Base-by-base conservation (phyloP, 2,113 vertebrate species). In the Eurypyga helias region DNA sequence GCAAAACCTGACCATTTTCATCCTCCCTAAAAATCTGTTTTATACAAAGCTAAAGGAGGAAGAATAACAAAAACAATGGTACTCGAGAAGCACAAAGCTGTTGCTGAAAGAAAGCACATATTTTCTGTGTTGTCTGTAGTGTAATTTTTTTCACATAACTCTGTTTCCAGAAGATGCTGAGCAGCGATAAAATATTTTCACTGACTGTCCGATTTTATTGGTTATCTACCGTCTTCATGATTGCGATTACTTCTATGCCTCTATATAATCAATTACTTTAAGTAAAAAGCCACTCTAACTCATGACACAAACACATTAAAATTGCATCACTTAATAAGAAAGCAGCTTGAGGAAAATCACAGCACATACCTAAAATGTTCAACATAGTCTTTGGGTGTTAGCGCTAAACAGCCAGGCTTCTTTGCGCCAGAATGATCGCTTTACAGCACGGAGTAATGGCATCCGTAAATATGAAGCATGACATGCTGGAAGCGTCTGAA, bases 241-340 rank as follows among this genome's bases (percentile, higher is more conserved):
- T 26, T 1, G 0, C 0, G 0, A 70, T 34, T 73, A 51, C 12
- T 95, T 90, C 64, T 64, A 43, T 19, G 43, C 29, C 28, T 62
- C 66, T 65, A 20, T 10, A 72, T n/a, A 66, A 93, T 46, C 58
- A 70, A 64, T 58, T 92, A 83, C 43, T 76, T 73, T 58, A 85
- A 75, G 54, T 73, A 70, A 91, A 85, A 90, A 87, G 45, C 18
- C 86, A 87, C 28, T 60, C 20, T 64, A 67, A 66, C 29, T 72
- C 69, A 72, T 51, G 87, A 77, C 64, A 82, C 48, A 60, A 87
- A 71, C 51, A 84, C 28, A 81, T 88, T 88, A 91, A 94, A 93
- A 80, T 48, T 72, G 54, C 64, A 95, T 23, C 11, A 70, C 20
- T 90, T 92, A 88, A 87, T 81, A 96, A 61, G n/a, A 41, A 93